A percentile compares a stretch with the other conserved stretches of the same genome.
phyloP scores from a whole-genome alignment of 2,888 invertebrate species.

The Diplazon laetatorius region DNA sequence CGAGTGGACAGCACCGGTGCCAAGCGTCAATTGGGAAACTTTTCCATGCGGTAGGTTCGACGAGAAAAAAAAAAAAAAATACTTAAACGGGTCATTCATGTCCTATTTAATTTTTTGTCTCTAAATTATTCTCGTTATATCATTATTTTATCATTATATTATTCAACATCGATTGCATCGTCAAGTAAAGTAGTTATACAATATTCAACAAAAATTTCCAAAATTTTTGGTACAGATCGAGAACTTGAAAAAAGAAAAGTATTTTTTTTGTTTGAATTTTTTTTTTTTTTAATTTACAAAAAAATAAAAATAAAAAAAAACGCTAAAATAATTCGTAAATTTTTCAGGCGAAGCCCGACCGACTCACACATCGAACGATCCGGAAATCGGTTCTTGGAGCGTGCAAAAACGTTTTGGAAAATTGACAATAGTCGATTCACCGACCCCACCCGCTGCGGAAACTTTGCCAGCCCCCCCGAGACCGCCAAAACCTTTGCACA shows the following conservation, averaged over 20 bases:
- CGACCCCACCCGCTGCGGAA: conserved; percentile 73
- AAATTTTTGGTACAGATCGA: no score
- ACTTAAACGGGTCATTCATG: background rate
- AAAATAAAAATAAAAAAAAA: no score
- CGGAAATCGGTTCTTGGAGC: conserved; percentile 84
- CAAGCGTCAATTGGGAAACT: conserved; percentile 83
- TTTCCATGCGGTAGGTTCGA: conserved; percentile 78
- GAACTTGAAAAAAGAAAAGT: no score
- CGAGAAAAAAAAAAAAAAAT: no score
- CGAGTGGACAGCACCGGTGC: conserved; percentile 85
- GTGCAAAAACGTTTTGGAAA: conserved; percentile 85
- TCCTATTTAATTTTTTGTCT: no score
- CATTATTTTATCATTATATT: no score
- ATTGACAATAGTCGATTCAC: conserved; percentile 79
- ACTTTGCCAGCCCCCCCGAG: conserved; percentile 87
- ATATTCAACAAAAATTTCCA: no score
- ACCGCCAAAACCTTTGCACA: conserved; percentile 89
- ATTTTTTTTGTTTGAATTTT: no score
- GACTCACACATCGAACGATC: conserved; percentile 85
- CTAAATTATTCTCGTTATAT: no score
- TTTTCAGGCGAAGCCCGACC: conserved; percentile 82
- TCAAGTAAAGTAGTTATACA: no score
- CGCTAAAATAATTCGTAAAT: background rate
- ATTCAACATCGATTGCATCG: no score
- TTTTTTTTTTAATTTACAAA: no score